Base-by-base conservation (phyloP, 2,113 vertebrate genomes). In the Poeciliopsis retropinna region DNA sequence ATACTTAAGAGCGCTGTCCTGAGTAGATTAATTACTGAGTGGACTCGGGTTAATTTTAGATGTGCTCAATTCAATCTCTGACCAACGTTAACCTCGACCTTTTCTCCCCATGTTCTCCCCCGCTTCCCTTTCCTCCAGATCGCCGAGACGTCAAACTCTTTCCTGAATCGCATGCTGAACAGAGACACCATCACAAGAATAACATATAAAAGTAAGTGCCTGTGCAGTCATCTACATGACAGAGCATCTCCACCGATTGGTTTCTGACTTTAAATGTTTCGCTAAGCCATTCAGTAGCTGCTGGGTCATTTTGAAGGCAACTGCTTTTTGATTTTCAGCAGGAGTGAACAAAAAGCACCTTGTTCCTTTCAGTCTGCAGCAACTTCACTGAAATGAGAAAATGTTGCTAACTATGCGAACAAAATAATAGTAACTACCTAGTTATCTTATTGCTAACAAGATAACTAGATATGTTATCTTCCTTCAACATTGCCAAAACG, bases 171-270 rank as follows among this genome's bases (percentile, higher is more conserved):
- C 85, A 98, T 99, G 97, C 94, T 99, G 90, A 99, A 99, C 96
- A 98, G 98, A 96, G 98, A 99, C 93, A 99, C 97, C 91, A 99
- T 99, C 91, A 99, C 98, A 25, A 99, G 98, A 98, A 99, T 99
- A 97, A 99, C 98, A 0, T 99, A 99, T 90, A 99, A 99, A 95
- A 99, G 98, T 99, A 97, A 98, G 98, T 96, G 5, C 0, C 1
- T 77, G 19, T 60, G 29, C 29, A 60, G 47, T n/a, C 57, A 5
- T 62, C 60, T 17, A 30, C 29, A 29, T 28, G 61, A 31, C 14
- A 32, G 30, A 63, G 1, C 30, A 63, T 32, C 30, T 32, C 61
- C 61, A 10, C 61, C 5, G 17, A 63, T 22, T 31, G 22, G 28
- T 17, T 17, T 31, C 29, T 19, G 9, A 63, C 30, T 1, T 15